These are phyloP conservation scores for Picus viridis DNA, from an alignment of 2,797 vertebrate species.

Conservation along the genomic window DNA sequence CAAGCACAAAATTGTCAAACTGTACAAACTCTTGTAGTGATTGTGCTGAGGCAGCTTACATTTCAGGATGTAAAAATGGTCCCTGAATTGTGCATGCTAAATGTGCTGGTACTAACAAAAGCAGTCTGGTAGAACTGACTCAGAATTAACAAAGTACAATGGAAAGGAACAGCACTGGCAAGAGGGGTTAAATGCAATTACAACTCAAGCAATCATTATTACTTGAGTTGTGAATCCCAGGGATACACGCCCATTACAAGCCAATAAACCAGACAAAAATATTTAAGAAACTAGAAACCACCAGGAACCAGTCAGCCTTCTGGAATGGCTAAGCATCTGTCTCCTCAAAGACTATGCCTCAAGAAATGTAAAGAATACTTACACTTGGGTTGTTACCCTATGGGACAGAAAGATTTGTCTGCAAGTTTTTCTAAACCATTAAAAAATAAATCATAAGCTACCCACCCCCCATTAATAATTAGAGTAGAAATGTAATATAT, in stretches of 20 bases:
- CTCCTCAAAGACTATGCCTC: background rate
- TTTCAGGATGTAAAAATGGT: background rate
- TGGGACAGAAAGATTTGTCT: background rate
- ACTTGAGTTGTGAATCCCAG: slow-evolving; percentile 4
- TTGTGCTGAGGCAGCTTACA: background rate
- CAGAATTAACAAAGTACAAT: background rate
- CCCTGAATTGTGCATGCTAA: background rate
- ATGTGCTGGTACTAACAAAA: background rate
- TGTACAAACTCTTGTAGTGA: background rate
- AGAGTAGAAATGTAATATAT: too few relatives aligned
- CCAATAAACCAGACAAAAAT: background rate
- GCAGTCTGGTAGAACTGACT: background rate
- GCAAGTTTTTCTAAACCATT: background rate
- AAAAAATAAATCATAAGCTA: background rate
- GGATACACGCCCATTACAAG: background rate
- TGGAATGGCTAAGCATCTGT: background rate
- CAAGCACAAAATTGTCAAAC: background rate
- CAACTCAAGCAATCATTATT: background rate
- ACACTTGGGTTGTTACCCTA: background rate
- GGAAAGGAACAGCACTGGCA: background rate
- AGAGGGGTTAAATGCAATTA: background rate
- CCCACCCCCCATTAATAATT: too few relatives aligned
- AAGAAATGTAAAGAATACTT: background rate
- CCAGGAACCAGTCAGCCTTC: background rate
- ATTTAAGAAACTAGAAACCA: background rate